phyloP scores from a whole-genome alignment of 2,797 vertebrate genomes.

The Mus minutoides region DNA sequence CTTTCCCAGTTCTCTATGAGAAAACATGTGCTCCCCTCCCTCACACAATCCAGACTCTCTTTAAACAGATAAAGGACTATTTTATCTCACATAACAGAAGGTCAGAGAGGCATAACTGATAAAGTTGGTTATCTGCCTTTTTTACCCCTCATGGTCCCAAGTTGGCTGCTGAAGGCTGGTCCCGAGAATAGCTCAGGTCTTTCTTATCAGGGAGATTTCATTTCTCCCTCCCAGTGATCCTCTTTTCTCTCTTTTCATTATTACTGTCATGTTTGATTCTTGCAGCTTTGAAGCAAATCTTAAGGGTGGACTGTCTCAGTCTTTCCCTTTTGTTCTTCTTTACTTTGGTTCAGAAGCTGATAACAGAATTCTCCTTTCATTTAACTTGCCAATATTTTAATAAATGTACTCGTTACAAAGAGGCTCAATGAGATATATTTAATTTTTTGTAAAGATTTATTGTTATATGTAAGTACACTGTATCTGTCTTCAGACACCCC shows the following conservation, averaged over 20 bases:
- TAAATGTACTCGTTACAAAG: not conserved
- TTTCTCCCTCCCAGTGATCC: not conserved
- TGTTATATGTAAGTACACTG: too few species aligned
- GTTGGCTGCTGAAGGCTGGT: not conserved
- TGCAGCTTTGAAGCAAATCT: not conserved
- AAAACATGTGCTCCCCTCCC: not conserved
- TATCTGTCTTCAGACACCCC: too few species aligned
- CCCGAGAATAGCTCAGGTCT: not conserved
- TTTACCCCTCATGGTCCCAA: not conserved
- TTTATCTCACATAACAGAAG: not conserved
- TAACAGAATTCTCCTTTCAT: not conserved
- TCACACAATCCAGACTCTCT: not conserved
- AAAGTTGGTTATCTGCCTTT: not conserved
- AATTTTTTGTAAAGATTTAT: too few species aligned
- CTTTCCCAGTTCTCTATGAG: not conserved
- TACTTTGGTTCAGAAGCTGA: constrained; percentile 1
- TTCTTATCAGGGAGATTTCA: not conserved
- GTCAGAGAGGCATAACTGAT: not conserved
- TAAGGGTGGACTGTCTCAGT: not conserved
- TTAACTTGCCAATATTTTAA: constrained; percentile 47
- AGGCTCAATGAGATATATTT: not conserved
- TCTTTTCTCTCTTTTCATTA: not conserved
- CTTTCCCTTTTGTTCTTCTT: not conserved
- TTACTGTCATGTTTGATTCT: not conserved
- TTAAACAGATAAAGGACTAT: not conserved